Percentiles rank a stretch among this genome's conserved stretches.
These are phyloP conservation scores for Ennomos quercinarius DNA, from an alignment of 2,888 invertebrate genomes.

Conservation along the genomic window DNA sequence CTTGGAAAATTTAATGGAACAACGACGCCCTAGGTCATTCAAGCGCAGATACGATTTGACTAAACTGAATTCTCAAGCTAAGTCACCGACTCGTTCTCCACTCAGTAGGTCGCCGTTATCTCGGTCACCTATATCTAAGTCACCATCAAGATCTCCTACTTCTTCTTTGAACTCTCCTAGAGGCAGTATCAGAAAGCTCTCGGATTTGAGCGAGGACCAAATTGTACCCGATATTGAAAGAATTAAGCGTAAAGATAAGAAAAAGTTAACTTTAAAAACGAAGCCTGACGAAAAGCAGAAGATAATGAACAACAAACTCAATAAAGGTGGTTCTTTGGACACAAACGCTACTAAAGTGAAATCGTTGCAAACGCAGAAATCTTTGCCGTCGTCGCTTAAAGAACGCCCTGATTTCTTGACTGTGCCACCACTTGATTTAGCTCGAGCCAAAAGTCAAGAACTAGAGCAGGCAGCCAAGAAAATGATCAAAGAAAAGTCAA, in stretches of 20 bases:
- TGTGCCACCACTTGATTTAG: slow-evolving; percentile 83
- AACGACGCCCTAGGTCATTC: slow-evolving; percentile 79
- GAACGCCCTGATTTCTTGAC: slow-evolving; percentile 82
- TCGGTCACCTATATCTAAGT: slow-evolving; percentile 80
- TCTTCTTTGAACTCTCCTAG: slow-evolving; percentile 81
- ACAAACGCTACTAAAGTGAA: slow-evolving; percentile 79
- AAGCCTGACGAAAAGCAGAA: slow-evolving; percentile 79
- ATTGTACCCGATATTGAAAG: slow-evolving; percentile 81
- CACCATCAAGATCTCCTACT: slow-evolving; percentile 82
- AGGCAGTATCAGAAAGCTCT: slow-evolving; percentile 80
- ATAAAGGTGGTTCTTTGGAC: slow-evolving; percentile 80
- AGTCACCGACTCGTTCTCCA: slow-evolving; percentile 78
- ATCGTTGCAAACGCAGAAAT: slow-evolving; percentile 81
- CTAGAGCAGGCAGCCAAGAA: slow-evolving; percentile 80
- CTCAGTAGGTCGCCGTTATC: slow-evolving; percentile 77
- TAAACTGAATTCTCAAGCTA: slow-evolving; percentile 71
- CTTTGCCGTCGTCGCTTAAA: slow-evolving; percentile 82
- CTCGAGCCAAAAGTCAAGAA: slow-evolving; percentile 87
- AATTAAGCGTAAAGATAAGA: slow-evolving; percentile 80
- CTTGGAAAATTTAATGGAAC: slow-evolving; percentile 82
- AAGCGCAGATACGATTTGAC: slow-evolving; percentile 77
- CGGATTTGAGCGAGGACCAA: slow-evolving; percentile 82
- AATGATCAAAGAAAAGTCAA: slow-evolving; percentile 88
- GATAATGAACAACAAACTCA: slow-evolving; percentile 64
- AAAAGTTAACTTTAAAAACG: slow-evolving; percentile 74